Evolutionary conservation across 2,888 invertebrate species (phyloP), one percentile per base, ranked within the genome.

Genomic region (Sinelater perroti): DNA sequence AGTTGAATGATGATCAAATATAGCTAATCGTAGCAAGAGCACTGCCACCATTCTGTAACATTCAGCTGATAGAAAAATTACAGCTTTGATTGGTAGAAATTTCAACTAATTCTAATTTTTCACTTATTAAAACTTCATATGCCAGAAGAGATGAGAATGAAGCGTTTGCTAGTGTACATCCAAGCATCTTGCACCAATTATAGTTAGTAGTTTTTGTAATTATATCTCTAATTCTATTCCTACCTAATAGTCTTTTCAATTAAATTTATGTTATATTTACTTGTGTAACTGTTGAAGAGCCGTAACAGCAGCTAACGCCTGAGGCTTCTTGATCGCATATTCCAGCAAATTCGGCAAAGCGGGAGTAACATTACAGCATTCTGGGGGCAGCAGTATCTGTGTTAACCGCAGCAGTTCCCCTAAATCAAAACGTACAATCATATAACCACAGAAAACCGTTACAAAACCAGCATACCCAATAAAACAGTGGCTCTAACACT

Each of bases 401-500:
- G 90, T 89, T 75, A 97, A 82, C 79, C 95, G 91, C 69, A 97
- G 80, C 49, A 97, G 82, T 79, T 95, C 94, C 56, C 90, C 90
- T 79, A 78, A 64, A 67, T 13, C 6, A 33, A 5, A 33, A 10
- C 7, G 11, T 31, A n/a, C n/a, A n/a, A n/a, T n/a, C n/a, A n/a
- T n/a, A n/a, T n/a, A n/a, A n/a, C n/a, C n/a, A n/a, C n/a, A 31
- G 4, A 31, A 31, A 3, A 31, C 31, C 7, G 4, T 10, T 8
- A 3, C 31, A 24, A 16, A 7, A 46, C 14, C 35, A 7, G 5
- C 64, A 68, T 72, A 80, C 92, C 93, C 67, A 97, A 81, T 52
- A 97, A 81, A 65, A 97, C 89, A 11, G 96, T 95, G 42, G 96
- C 93, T 67, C 95, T 85, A 64, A 97, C 92, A 57, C 94, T 95